These are phyloP conservation scores for Cyprinus carpio DNA, from an alignment of 2,113 vertebrate species.

Conservation along the genomic window DNA sequence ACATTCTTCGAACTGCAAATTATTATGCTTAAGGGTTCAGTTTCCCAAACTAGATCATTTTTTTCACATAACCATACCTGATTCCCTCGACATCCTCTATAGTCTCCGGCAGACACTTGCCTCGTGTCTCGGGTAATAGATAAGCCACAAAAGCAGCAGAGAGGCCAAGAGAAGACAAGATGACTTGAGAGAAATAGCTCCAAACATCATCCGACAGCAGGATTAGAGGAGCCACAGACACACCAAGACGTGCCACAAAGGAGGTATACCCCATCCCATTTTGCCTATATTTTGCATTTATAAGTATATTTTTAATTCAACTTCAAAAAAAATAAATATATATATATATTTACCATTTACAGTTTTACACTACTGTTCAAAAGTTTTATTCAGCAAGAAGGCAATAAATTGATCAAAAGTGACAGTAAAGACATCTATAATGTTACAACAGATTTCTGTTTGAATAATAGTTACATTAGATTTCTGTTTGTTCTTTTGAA, in stretches of 20 bases:
- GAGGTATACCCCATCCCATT: slow-evolving; percentile 80
- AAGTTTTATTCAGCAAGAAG: not conserved
- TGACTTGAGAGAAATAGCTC: slow-evolving; percentile 74
- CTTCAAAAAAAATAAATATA: no score
- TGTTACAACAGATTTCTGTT: no score
- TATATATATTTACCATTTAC: no score
- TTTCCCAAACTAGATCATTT: not conserved
- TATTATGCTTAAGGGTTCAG: not conserved
- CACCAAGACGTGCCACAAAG: slow-evolving; percentile 77
- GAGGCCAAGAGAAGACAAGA: slow-evolving; percentile 69
- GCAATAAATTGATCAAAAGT: not conserved
- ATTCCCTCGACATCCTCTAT: slow-evolving; percentile 78
- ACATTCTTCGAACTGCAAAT: not conserved
- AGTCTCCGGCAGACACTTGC: slow-evolving; percentile 78
- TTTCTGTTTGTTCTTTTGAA: no score
- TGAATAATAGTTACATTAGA: no score
- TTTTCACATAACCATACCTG: slow-evolving; percentile 56
- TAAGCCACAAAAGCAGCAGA: slow-evolving; percentile 66
- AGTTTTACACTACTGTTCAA: no score
- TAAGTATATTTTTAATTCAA: no score
- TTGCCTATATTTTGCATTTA: slow-evolving; percentile 69
- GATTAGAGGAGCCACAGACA: slow-evolving; percentile 78
- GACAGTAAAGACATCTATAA: not conserved
- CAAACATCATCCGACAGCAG: slow-evolving; percentile 78
- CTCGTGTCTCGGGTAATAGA: slow-evolving; percentile 77